Evolutionary conservation across 2,888 invertebrate genomes (phyloP).

Genomic region (Mythimna vitellina): DNA sequence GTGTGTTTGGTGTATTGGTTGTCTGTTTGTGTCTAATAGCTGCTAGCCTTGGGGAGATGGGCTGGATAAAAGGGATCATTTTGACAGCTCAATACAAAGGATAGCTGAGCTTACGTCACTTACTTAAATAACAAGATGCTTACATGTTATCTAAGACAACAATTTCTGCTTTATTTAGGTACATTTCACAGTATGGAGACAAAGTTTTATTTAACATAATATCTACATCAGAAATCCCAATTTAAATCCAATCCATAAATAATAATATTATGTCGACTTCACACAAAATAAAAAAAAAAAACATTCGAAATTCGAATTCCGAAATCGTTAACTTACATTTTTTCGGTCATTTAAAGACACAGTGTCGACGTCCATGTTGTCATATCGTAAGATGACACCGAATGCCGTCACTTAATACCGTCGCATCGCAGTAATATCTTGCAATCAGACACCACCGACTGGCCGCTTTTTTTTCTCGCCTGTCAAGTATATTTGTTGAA

Average conservation of each 20-base stretch:
- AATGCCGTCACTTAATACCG: conserved; percentile 62
- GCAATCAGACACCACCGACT: conserved; percentile 68
- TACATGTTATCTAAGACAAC: neutral
- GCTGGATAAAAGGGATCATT: conserved; percentile 39
- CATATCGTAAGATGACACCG: conserved; percentile 67
- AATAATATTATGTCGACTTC: conserved; percentile 15
- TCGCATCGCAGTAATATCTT: conserved; percentile 69
- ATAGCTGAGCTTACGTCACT: conserved; percentile 7
- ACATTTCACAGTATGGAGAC: neutral
- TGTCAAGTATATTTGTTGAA: conserved; percentile 59
- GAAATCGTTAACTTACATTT: conserved; percentile 40
- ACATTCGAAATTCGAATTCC: neutral
- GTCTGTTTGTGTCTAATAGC: conserved; percentile 24
- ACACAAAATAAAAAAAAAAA: conserved; percentile 21
- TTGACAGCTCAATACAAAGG: conserved; percentile 40
- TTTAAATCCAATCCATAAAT: neutral
- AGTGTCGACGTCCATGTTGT: conserved; percentile 59
- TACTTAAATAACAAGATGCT: neutral
- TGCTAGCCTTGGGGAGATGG: conserved; percentile 26
- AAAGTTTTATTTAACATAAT: neutral
- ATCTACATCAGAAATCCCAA: neutral
- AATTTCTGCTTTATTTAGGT: neutral
- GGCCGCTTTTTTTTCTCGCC: conserved; percentile 49
- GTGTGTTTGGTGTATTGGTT: conserved; percentile 46
- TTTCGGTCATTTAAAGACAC: conserved; percentile 48